Percentiles rank a stretch among this genome's conserved stretches.
phyloP scores from a whole-genome alignment of 1,140 invertebrate species.

The Zaprionus davidi region DNA sequence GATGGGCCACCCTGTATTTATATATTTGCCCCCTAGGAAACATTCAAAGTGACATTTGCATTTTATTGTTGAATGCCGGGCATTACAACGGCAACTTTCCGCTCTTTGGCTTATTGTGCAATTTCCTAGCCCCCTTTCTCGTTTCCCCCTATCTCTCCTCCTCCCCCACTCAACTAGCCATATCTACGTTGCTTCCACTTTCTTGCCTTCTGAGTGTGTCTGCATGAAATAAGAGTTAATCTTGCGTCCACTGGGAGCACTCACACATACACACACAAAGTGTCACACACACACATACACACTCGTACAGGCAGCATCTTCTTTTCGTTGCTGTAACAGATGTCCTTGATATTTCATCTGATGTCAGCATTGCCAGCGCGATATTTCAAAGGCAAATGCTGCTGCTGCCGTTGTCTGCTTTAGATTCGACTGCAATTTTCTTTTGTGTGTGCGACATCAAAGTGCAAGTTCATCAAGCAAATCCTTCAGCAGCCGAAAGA shows the following conservation, averaged over 20 bases:
- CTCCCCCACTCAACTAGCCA: conserved; percentile 10
- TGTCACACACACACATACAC: neutral
- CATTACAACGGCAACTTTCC: conserved; percentile 64
- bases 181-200: conserved; percentile 43
- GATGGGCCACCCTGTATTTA: conserved; percentile 35
- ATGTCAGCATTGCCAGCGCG: conserved; percentile 34
- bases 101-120: conserved; percentile 66
- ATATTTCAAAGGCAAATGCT: conserved; percentile 56
- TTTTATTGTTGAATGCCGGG: conserved; percentile 66
- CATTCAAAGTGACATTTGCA: conserved; percentile 68
- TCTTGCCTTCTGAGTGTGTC: conserved; percentile 50
- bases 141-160: neutral
- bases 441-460: conserved; percentile 65
- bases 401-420: conserved; percentile 28
- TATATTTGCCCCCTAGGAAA: conserved; percentile 46
- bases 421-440: conserved; percentile 55
- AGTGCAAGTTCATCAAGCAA: conserved; percentile 65
- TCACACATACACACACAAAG: conserved; percentile 20
- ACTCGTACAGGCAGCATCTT: conserved; percentile 24
- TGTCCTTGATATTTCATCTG: conserved; percentile 71
- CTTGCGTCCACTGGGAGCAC: conserved; percentile 59
- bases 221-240: conserved; percentile 73
- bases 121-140: conserved; percentile 44
- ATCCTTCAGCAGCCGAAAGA: conserved; percentile 32
- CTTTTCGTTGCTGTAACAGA: conserved; percentile 55